phyloP scores from a whole-genome alignment of 1,140 invertebrate species.

The Asbolus verrucosus region DNA sequence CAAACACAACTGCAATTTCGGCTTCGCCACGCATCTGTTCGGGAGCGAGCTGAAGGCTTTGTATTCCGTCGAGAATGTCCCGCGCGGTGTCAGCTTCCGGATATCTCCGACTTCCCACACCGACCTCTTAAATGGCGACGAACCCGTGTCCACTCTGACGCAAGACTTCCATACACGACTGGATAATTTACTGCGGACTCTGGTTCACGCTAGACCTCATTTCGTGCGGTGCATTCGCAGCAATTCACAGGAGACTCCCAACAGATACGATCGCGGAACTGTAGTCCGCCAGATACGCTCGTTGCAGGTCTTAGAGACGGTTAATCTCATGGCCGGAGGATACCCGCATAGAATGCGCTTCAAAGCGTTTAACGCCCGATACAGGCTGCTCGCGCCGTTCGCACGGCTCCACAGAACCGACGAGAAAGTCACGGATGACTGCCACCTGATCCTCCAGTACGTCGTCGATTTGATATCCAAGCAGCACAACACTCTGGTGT shows the following conservation, averaged over 20 bases:
- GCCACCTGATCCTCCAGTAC: conserved; percentile 80
- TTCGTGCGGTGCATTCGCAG: conserved; percentile 93
- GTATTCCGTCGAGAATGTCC: conserved; percentile 84
- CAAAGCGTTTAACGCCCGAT: conserved; percentile 91
- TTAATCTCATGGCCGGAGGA: conserved; percentile 93
- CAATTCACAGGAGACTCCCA: conserved; percentile 82
- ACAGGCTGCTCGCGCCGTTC: conserved; percentile 84
- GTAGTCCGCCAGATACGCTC: conserved; percentile 90
- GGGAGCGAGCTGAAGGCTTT: conserved; percentile 91
- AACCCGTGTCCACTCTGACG: conserved; percentile 90
- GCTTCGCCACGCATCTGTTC: conserved; percentile 94
- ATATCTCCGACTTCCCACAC: conserved; percentile 93
- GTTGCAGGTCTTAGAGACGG: conserved; percentile 93
- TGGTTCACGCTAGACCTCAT: conserved; percentile 93
- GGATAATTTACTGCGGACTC: conserved; percentile 89
- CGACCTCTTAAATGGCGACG: conserved; percentile 87
- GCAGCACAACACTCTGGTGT: conserved; percentile 71
- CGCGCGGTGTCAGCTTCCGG: conserved; percentile 85
- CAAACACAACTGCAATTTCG: conserved; percentile 93
- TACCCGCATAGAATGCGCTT: conserved; percentile 96
- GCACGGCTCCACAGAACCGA: conserved; percentile 79
- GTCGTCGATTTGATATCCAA: conserved; percentile 65
- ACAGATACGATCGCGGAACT: conserved; percentile 82
- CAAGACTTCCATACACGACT: conserved; percentile 95
- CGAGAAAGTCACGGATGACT: conserved; percentile 85